Evolutionary conservation across 2,797 vertebrate species (phyloP).

Genomic region (Okamejei kenojei): DNA sequence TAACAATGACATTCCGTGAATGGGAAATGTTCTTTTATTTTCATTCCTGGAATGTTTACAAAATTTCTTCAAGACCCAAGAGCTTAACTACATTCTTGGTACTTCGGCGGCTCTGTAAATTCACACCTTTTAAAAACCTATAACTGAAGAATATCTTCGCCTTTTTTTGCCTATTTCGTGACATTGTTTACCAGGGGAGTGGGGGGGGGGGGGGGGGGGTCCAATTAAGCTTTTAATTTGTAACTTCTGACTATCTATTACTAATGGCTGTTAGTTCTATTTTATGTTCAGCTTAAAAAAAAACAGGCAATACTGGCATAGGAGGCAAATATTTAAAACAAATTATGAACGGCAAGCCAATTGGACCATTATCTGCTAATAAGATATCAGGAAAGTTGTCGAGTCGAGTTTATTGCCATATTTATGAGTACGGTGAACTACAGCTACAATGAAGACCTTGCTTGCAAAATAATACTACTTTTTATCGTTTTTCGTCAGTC

Average conservation of each 20-base stretch:
- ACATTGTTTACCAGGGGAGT: background rate
- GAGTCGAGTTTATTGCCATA: background rate
- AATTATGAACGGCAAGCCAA: background rate
- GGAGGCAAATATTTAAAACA: background rate
- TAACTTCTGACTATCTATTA: background rate
- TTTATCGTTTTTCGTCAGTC: too few species aligned
- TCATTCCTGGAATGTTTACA: conserved; percentile 16
- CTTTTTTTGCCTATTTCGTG: background rate
- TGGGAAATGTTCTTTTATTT: background rate
- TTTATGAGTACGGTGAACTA: too few species aligned
- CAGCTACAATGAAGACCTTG: background rate
- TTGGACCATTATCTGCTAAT: background rate
- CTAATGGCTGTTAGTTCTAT: background rate
- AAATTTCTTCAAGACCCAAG: background rate
- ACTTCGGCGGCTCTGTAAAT: background rate
- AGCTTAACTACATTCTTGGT: background rate
- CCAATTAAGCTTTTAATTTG: background rate
- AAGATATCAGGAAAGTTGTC: background rate
- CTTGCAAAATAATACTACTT: background rate
- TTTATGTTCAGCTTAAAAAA: background rate
- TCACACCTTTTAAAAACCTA: conserved; percentile 1
- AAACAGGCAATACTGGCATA: background rate
- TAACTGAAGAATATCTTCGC: background rate
- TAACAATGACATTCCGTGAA: background rate
- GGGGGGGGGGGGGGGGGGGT: background rate